Percentiles rank a stretch among this genome's conserved stretches.
phyloP scores from a whole-genome alignment of 1,140 invertebrate genomes.

The Zaprionus nigranus region DNA sequence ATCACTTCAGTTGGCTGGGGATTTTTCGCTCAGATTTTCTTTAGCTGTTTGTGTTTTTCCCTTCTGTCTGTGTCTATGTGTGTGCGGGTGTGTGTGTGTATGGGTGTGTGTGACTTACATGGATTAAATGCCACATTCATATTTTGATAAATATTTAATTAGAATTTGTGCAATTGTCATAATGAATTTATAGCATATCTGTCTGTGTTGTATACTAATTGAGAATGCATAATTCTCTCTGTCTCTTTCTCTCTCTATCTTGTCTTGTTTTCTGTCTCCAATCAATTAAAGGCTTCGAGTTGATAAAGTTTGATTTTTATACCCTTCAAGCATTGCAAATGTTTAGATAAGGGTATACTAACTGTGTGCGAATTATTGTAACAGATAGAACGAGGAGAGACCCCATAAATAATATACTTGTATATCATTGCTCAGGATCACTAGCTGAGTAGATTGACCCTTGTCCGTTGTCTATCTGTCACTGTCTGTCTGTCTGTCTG shows the following conservation, averaged over 20 bases:
- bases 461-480: too few species aligned
- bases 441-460: too few species aligned
- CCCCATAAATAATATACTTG: too few species aligned
- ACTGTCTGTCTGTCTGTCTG: too few species aligned
- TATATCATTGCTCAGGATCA: too few species aligned
- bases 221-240: not conserved
- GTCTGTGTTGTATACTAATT: not conserved
- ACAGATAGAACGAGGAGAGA: too few species aligned
- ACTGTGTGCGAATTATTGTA: too few species aligned
- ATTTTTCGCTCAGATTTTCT: conserved; percentile 65
- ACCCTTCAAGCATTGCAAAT: too few species aligned
- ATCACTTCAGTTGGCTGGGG: conserved; percentile 81
- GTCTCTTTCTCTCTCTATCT: not conserved
- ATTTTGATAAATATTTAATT: conserved; percentile 24
- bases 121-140: not conserved
- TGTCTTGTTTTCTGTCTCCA: not conserved
- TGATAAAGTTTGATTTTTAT: conserved; percentile 5
- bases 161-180: conserved; percentile 5
- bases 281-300: not conserved
- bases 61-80: not conserved
- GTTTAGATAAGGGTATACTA: too few species aligned
- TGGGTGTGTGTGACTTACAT: too few species aligned
- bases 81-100: not conserved
- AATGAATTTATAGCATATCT: not conserved
- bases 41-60: conserved; percentile 59